Conservation (phyloP, 2,888 invertebrate genomes). For the Euplexia lucipara region DNA sequence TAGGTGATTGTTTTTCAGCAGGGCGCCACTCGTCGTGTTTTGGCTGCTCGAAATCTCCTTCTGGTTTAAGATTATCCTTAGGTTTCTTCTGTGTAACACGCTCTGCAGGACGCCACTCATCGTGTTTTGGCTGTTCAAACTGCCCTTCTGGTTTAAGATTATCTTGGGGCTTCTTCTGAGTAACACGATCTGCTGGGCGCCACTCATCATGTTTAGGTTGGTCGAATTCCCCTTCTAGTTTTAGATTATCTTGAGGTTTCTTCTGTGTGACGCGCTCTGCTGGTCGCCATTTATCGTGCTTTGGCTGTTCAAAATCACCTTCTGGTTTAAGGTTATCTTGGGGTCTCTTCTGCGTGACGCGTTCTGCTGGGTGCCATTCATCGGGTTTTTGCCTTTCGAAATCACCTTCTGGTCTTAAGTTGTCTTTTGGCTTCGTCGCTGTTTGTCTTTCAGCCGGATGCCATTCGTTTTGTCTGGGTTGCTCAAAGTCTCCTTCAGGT, state of each 20-base stretch:
- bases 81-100: constrained; percentile 38
- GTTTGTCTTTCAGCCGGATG: constrained; percentile 52
- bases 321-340: constrained; percentile 85
- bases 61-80: constrained; percentile 25
- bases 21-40: constrained; percentile 49
- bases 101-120: constrained; percentile 59
- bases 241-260: constrained; percentile 85
- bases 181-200: constrained; percentile 86
- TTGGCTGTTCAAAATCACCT: constrained; percentile 75
- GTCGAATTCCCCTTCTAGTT: constrained; percentile 90
- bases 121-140: constrained; percentile 77
- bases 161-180: constrained; percentile 82
- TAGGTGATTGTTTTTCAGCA: constrained; percentile 73
- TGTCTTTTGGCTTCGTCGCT: constrained; percentile 40
- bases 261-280: constrained; percentile 50
- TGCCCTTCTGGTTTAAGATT: constrained; percentile 90
- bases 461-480: constrained; percentile 70
- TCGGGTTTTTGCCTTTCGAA: constrained; percentile 45
- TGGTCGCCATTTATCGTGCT: constrained; percentile 78
- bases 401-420: constrained; percentile 44
- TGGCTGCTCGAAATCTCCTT: constrained; percentile 25
- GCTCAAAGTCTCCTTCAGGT: constrained; percentile 90
- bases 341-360: constrained; percentile 62
- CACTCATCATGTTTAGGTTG: constrained; percentile 72
- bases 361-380: constrained; percentile 45